Conservation (phyloP, 2,113 vertebrate genomes). For the Rhipidura dahli region DNA sequence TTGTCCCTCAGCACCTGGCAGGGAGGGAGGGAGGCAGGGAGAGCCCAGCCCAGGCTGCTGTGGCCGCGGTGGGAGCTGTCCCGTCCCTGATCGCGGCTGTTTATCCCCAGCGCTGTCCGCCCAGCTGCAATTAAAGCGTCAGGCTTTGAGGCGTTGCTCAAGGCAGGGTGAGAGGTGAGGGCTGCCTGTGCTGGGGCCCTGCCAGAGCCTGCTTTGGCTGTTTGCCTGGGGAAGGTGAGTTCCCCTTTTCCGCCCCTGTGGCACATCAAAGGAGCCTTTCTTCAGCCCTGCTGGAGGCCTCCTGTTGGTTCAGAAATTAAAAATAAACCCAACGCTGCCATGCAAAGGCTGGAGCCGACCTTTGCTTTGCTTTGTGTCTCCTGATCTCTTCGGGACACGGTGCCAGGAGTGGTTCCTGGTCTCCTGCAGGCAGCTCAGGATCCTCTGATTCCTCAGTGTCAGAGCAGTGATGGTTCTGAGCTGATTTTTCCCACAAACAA, state of each 20-base stretch:
- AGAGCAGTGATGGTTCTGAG: neutral
- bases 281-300: neutral
- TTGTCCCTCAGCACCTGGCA: neutral
- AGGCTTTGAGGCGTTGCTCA: neutral
- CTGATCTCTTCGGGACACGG: neutral
- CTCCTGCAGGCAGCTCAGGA: neutral
- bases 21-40: neutral
- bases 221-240: neutral
- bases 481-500: neutral
- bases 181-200: neutral
- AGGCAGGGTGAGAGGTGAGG: neutral
- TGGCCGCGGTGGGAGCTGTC: fast-evolving
- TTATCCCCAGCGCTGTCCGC: neutral
- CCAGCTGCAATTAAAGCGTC: neutral
- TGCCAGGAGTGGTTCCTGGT: neutral
- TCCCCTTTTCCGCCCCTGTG: neutral
- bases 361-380: neutral
- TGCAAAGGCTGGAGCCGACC: neutral
- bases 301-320: neutral
- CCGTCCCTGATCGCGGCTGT: fast-evolving
- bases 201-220: neutral
- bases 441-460: neutral
- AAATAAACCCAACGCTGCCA: neutral
- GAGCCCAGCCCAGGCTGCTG: neutral
- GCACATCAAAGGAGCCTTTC: neutral